These are phyloP conservation scores for Augiades crinisus DNA, from an alignment of 2,888 invertebrate genomes.

Conservation along the genomic window DNA sequence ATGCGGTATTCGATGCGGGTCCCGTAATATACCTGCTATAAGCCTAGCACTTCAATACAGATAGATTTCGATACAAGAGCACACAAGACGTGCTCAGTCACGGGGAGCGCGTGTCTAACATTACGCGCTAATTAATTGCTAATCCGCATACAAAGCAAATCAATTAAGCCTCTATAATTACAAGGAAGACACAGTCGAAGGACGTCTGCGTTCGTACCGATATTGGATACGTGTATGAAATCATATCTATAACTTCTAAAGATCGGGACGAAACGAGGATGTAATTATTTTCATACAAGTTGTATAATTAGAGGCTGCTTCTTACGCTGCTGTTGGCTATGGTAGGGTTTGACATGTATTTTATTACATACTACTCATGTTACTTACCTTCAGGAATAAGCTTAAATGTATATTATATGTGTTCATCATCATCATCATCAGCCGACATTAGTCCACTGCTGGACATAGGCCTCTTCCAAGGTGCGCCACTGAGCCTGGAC, in stretches of 20 bases:
- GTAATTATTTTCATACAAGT: no score
- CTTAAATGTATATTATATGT: no score
- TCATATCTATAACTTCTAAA: background rate
- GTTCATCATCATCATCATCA: no score
- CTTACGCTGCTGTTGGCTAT: no score
- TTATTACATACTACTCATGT: no score
- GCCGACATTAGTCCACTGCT: no score
- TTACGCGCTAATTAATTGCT: conserved; percentile 71
- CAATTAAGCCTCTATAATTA: conserved; percentile 72
- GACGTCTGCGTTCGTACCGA: conserved; percentile 11
- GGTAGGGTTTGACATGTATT: no score
- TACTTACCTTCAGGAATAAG: no score
- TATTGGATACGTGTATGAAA: background rate
- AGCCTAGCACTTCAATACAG: background rate
- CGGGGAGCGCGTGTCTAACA: conserved; percentile 46
- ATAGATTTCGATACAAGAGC: background rate
- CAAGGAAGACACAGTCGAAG: conserved; percentile 33
- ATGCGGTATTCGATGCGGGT: no score
- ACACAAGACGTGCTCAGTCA: conserved; percentile 30
- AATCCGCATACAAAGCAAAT: conserved; percentile 76
- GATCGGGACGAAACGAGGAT: conserved; percentile 3
- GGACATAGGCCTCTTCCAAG: no score
- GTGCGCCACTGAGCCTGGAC: no score
- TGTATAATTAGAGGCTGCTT: no score
- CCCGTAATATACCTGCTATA: background rate